phyloP scores from a whole-genome alignment of 2,113 vertebrate species.

The Chinchilla lanigera region DNA sequence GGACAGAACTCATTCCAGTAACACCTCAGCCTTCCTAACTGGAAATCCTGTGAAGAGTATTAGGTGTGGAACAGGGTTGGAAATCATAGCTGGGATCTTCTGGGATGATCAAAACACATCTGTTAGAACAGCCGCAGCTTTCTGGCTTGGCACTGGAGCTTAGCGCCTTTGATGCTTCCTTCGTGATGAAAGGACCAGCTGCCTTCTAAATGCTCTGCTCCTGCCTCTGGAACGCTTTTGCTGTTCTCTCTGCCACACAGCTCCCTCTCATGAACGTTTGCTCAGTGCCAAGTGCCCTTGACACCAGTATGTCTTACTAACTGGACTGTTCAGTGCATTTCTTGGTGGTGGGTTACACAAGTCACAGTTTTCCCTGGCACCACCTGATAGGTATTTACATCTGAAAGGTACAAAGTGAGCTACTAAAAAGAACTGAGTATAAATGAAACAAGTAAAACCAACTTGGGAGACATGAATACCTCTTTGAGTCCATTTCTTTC shows the following conservation, averaged over 20 bases:
- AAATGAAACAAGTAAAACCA: neutral
- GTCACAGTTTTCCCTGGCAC: neutral
- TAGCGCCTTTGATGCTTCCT: neutral
- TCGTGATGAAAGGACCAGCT: neutral
- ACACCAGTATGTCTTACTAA: neutral
- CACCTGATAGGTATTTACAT: neutral
- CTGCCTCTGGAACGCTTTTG: neutral
- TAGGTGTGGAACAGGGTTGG: neutral
- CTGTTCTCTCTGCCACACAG: neutral
- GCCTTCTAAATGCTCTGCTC: neutral
- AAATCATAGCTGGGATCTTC: neutral
- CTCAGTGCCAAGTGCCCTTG: neutral
- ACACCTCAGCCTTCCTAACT: neutral
- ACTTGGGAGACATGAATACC: neutral
- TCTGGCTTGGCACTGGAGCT: neutral
- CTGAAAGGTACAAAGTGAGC: neutral
- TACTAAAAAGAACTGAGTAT: neutral
- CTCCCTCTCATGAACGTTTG: neutral
- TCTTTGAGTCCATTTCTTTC: neutral
- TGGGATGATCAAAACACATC: constrained; percentile 34
- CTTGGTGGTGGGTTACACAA: neutral
- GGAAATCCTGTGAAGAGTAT: neutral
- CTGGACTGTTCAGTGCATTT: neutral
- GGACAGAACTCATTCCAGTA: neutral
- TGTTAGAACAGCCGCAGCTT: neutral